Base-by-base conservation (phyloP, 2,113 vertebrate species). In the Pedetes capensis region DNA sequence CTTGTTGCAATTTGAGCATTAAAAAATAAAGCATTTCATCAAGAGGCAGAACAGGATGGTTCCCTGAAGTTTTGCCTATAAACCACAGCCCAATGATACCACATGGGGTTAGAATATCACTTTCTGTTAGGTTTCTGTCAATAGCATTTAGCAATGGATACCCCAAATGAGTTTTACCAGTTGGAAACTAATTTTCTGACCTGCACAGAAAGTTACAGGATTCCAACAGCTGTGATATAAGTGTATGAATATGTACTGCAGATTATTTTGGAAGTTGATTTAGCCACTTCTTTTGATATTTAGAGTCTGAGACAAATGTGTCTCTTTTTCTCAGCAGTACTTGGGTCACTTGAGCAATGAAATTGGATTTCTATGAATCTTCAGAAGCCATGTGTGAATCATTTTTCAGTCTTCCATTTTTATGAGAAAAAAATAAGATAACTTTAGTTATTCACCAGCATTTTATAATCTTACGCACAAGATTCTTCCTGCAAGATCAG, bases 251-350 rank as follows among this genome's bases (percentile, higher is more conserved):
- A 3, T 68, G n/a, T 75, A 29, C 39, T 9, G 84, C 14, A 89
- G 25, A 66, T 51, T 61, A 3, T 75, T 86, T 92, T 66, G 22
- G 59, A 95, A 92, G 61, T 53, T 57, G 89, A 89, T 27, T 87
- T 72, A 93, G 81, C 63, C 14, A 71, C 81, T 78, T 96, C 3
- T 64, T 98, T 87, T 29, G 37, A 44, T 95, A 69, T 64, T 87
- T 66, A 94, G 57, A 81, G 72, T 74, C 55, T 66, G 89, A 80
- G 82, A 89, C 64, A 68, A 68, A 32, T 53, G 2, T 22, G 14
- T 91, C 34, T 75, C 86, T 69, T 84, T 72, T 89, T 94, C n/a
- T 97, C 87, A 82, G 5, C 44, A 78, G 72, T 49, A 20, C 1
- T 84, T 91, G 37, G 47, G 74, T 85, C 85, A 27, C 2, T 49